A percentile compares a stretch with the other conserved stretches of the same genome.
phyloP scores from a whole-genome alignment of 2,797 vertebrate genomes.

The Notamacropus eugenii region DNA sequence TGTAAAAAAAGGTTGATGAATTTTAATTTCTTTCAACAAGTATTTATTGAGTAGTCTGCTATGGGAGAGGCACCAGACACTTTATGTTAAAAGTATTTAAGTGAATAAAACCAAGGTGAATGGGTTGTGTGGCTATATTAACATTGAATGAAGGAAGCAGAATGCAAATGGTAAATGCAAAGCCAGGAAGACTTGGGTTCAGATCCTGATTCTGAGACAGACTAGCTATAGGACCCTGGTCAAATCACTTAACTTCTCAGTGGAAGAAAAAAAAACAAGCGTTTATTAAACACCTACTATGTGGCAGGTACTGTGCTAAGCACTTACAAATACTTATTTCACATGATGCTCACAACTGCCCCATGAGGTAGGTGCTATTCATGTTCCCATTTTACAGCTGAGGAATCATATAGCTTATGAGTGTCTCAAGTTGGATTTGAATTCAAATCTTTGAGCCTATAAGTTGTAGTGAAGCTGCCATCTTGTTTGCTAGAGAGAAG shows the following conservation, averaged over 20 bases:
- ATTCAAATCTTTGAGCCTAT: no score
- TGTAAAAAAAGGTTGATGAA: background rate
- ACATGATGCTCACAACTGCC: no score
- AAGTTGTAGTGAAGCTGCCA: no score
- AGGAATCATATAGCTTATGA: background rate
- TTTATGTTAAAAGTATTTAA: background rate
- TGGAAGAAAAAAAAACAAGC: background rate
- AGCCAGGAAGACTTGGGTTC: background rate
- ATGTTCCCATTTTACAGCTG: background rate
- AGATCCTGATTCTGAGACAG: background rate
- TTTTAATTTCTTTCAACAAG: background rate
- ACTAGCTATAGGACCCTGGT: background rate
- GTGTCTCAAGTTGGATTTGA: background rate
- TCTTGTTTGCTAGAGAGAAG: background rate
- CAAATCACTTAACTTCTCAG: background rate
- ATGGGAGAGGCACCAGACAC: background rate
- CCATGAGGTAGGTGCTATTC: background rate
- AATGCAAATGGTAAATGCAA: background rate
- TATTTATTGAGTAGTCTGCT: background rate
- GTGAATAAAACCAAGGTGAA: background rate
- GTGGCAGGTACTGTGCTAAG: background rate
- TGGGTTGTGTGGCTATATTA: background rate
- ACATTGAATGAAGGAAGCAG: background rate
- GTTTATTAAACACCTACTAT: background rate
- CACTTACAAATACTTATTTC: background rate